phyloP scores from a whole-genome alignment of 2,797 vertebrate genomes.

The Anableps anableps region DNA sequence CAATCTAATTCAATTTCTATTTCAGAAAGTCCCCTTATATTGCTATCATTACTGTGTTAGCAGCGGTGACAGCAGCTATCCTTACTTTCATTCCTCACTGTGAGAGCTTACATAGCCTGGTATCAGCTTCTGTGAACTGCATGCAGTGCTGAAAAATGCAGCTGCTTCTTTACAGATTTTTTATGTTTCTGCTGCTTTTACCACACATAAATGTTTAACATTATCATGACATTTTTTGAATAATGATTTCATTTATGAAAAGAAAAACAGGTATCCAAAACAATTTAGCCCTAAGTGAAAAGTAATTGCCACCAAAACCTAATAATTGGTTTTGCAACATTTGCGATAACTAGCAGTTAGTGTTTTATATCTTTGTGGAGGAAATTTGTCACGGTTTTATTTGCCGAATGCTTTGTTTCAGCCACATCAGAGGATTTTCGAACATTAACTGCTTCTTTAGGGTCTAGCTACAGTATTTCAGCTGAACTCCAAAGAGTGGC shows the following conservation, averaged over 20 bases:
- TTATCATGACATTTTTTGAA: no score
- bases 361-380: background rate
- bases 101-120: slow-evolving; percentile 9
- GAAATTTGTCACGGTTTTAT: background rate
- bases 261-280: background rate
- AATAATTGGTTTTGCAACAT: background rate
- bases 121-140: slow-evolving; percentile 20
- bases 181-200: background rate
- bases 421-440: background rate
- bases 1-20: slow-evolving; percentile 57
- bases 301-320: no score
- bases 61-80: background rate
- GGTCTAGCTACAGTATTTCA: no score
- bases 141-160: background rate
- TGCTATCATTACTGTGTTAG: slow-evolving; percentile 30
- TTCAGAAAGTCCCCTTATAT: slow-evolving; percentile 41
- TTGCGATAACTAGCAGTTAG: background rate
- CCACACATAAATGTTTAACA: background rate
- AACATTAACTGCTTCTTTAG: no score
- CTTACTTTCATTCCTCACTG: background rate
- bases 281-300: background rate
- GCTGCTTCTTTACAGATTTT: background rate
- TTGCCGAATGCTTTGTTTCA: background rate
- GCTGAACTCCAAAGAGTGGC: background rate
- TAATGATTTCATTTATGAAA: background rate